Base-by-base conservation (phyloP, 2,888 invertebrate species). In the Polymixis lichenea region DNA sequence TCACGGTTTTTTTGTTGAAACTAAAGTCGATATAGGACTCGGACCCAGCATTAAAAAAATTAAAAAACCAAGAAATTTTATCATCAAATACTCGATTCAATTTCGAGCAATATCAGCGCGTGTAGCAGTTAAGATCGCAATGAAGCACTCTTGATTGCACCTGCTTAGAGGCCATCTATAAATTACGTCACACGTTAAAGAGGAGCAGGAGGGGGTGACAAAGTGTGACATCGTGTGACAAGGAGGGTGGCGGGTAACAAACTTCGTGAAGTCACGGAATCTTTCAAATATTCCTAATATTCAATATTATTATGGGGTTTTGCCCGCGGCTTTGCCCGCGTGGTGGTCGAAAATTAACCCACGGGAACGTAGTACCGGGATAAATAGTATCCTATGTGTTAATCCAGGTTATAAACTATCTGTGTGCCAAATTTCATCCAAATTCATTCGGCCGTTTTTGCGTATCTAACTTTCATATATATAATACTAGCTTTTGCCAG, bases 51-150 rank as follows among this genome's bases (percentile, higher is more conserved):
- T 72, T 46, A 56, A 7, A 25, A 46, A 22, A 13, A 22, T 17
- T 19, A 0, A 0, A 28, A 76, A 76, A 17, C 22, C 6, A 51
- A 46, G 1, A 38, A 49, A 25, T 8, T 51, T 65, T 51, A 55
- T 25, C 46, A 49, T 49, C n/a, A 17, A 25, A 32, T n/a, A 46
- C 62, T 77, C 69, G 38, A 77, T 77, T 77, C 69, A 78, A 78
- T 78, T 77, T 77, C 55, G 61, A 77, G 61, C 38, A n/a, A 32
- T 17, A n/a, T 11, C 32, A n/a, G 32, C n/a, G n/a, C 55, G n/a
- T 32, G 7, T 53, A 55, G 11, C 11, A 32, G 17, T 11, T 51
- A 22, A 32, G 17, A 17, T 17, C n/a, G 17, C 66, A 66, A 51
- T n/a, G 4, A 49, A 66, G 49, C 28, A 17, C 51, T 51, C 15